Base-by-base conservation (phyloP, 2,797 vertebrate species). In the Sitta carolinensis region DNA sequence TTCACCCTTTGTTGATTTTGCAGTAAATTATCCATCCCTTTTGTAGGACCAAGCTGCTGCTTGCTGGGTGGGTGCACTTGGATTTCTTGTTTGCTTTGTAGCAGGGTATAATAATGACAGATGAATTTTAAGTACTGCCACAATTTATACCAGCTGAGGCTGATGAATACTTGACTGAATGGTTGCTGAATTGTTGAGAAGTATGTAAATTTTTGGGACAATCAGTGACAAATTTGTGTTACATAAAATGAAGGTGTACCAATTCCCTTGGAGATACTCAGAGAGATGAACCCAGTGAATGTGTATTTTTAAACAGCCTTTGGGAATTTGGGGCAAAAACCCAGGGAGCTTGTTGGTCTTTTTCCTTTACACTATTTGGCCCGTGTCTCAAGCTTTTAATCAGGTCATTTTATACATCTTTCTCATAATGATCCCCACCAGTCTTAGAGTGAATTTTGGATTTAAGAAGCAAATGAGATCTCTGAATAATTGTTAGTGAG, bases 71-170 rank as follows among this genome's bases (percentile, higher is more conserved):
- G 97, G 70, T 77, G 87, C 62, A 47, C 92, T 93, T 95, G 66
- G 83, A 73, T 95, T 95, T 93, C 93, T 93, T 81, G 67, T 90
- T 97, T 91, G 83, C 89, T 97, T 62, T 76, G 93, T 97, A 90
- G 96, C 93, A 93, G 96, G 73, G 89, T 66, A 85, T 95, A 96
- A 97, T 97, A 96, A 96, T 97, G 95, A 91, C 91, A 96, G 95
- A 97, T 97, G 91, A 93, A 74, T 96, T 96, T 96, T 81, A 93
- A 84, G 91, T 89, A 59, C 20, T 91, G 91, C 55, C 72, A 63
- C 94, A 79, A 69, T 96, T 96, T 95, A 57, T 88, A 77, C 74
- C 94, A 97, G 95, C 95, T 97, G 90, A 95, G 59, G 66, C 69
- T 97, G 94, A 96, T 96, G 94, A 96, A 95, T 93, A 58, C 91